These are phyloP conservation scores for Oryzias javanicus DNA, from an alignment of 2,113 vertebrate species.

Conservation along the genomic window DNA sequence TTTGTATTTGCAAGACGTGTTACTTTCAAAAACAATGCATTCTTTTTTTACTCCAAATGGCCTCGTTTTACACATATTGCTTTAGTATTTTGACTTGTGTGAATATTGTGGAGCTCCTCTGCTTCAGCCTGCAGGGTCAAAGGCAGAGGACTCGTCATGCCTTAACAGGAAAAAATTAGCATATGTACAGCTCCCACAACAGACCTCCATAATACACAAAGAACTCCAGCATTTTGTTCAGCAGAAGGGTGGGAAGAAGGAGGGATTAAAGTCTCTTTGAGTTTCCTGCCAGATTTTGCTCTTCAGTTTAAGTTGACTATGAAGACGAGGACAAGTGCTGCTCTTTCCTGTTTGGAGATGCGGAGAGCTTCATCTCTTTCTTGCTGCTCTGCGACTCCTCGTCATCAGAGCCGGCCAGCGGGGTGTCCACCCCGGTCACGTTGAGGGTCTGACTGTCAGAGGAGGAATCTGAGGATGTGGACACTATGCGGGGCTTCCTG, in stretches of 20 bases:
- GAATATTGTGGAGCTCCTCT: slow-evolving; percentile 19
- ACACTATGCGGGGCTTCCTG: slow-evolving; percentile 83
- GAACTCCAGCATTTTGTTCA: slow-evolving; percentile 6
- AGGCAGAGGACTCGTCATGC: slow-evolving; percentile 14
- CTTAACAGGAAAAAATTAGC: slow-evolving; percentile 1
- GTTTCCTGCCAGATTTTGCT: slow-evolving; percentile 8
- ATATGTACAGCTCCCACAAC: slow-evolving; percentile 12
- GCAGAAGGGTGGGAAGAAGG: slow-evolving; percentile 1
- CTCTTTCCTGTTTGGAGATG: slow-evolving; percentile 20
- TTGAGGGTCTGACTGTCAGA: slow-evolving; percentile 83
- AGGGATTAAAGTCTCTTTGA: slow-evolving; percentile 6
- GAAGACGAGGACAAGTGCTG: slow-evolving; percentile 14
- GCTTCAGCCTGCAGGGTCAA: not conserved
- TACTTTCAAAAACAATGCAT: slow-evolving; percentile 4
- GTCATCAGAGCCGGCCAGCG: slow-evolving; percentile 83
- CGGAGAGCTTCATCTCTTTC: slow-evolving; percentile 26
- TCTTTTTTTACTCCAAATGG: not conserved
- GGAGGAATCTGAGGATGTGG: slow-evolving; percentile 85
- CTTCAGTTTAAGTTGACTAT: not conserved
- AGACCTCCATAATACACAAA: slow-evolving; percentile 4
- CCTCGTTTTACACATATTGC: not conserved
- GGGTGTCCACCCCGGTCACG: slow-evolving; percentile 79
- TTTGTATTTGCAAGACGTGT: slow-evolving; percentile 1
- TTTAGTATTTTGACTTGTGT: not conserved
- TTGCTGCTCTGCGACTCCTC: slow-evolving; percentile 47